Evolutionary conservation across 2,888 invertebrate species (phyloP).

Genomic region (Alloscopus bannaensis): DNA sequence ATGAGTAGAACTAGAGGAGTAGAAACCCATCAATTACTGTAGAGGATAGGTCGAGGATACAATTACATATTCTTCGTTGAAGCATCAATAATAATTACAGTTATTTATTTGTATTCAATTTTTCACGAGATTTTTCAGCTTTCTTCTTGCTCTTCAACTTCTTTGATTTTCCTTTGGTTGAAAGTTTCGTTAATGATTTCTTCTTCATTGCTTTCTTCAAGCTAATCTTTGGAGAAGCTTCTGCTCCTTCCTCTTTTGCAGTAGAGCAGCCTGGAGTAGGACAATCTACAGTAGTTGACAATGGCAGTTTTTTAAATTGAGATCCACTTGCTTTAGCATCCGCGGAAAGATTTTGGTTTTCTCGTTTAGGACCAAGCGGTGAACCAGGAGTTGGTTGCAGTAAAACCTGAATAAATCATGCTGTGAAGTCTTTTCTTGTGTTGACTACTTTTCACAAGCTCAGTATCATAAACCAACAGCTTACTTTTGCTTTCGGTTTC

Average conservation of each 20-base stretch:
- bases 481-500: conserved; percentile 58
- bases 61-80: no score
- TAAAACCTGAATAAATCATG: conserved; percentile 32
- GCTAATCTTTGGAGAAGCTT: conserved; percentile 45
- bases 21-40: no score
- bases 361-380: conserved; percentile 61
- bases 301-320: conserved; percentile 58
- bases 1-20: no score
- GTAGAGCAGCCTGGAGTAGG: conserved; percentile 35
- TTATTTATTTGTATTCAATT: conserved; percentile 32
- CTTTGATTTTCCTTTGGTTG: conserved; percentile 40
- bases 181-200: conserved; percentile 42
- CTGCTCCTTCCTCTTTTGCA: conserved; percentile 29
- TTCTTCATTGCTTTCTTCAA: conserved; percentile 57
- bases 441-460: background rate
- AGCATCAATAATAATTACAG: background rate
- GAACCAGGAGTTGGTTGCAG: conserved; percentile 44
- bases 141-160: conserved; percentile 41
- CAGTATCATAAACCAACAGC: background rate
- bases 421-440: background rate
- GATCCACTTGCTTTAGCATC: conserved; percentile 68
- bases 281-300: conserved; percentile 32
- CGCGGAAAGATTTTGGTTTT: conserved; percentile 63
- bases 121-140: conserved; percentile 39
- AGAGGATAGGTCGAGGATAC: no score